Evolutionary conservation across 1,140 invertebrate genomes (phyloP).

Genomic region (Macrobrachium rosenbergii): DNA sequence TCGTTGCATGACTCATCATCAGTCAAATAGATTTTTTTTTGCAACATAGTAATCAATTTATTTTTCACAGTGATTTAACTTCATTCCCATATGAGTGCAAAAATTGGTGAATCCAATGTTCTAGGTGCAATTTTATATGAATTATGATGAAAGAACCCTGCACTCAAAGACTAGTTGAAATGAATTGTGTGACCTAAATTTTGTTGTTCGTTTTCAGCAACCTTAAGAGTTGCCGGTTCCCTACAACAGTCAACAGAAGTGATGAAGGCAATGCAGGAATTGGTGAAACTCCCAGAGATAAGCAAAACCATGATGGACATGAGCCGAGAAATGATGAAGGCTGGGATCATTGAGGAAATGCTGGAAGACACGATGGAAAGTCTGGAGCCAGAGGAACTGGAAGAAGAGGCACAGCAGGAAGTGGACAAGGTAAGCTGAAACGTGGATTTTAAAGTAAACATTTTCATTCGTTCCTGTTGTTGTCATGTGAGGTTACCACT

Average conservation of each 20-base stretch:
- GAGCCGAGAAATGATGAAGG: conserved; percentile 77
- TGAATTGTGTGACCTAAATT: neutral
- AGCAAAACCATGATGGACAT: conserved; percentile 96
- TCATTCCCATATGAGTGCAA: too few relatives aligned
- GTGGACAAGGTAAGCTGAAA: conserved; percentile 65
- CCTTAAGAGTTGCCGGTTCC: conserved; percentile 89
- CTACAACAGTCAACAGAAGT: conserved; percentile 94
- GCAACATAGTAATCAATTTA: too few relatives aligned
- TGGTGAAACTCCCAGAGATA: conserved; percentile 92
- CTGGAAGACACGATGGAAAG: conserved; percentile 96
- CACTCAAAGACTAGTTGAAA: neutral
- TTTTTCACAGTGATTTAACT: too few relatives aligned
- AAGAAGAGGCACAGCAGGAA: conserved; percentile 69
- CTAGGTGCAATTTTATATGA: too few relatives aligned
- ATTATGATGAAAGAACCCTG: neutral
- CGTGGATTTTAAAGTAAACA: neutral
- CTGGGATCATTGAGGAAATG: conserved; percentile 99
- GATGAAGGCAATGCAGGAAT: conserved; percentile 96
- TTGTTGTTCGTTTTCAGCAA: conserved; percentile 74
- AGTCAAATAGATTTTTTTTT: too few relatives aligned
- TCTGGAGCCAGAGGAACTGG: conserved; percentile 75
- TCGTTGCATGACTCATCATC: too few relatives aligned
- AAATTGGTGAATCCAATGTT: too few relatives aligned
- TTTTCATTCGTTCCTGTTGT: neutral
- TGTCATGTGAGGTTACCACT: too few relatives aligned